Evolutionary conservation across 1,140 invertebrate species (phyloP).

Genomic region (Meloidogyne hapla): DNA sequence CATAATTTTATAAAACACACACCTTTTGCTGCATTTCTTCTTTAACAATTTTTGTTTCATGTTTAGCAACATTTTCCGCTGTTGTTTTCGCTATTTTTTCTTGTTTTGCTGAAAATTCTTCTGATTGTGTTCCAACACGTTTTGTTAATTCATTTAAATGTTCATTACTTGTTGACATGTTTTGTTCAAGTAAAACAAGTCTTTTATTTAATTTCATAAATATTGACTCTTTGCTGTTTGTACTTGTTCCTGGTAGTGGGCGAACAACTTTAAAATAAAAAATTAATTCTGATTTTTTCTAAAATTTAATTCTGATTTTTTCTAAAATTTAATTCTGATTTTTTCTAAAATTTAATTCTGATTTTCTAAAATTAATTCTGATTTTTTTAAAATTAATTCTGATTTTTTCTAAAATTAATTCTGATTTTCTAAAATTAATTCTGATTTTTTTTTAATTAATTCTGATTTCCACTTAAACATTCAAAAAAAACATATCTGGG

Average conservation of each 20-base stretch:
- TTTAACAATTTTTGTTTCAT: conserved; percentile 11
- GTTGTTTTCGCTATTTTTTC: conserved; percentile 5
- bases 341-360: too few relatives aligned
- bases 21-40: conserved; percentile 20
- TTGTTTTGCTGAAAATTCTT: background rate
- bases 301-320: too few relatives aligned
- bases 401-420: too few relatives aligned
- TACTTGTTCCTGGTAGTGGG: conserved; percentile 33
- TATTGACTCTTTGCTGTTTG: conserved; percentile 84
- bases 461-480: too few relatives aligned
- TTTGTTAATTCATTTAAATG: conserved; percentile 18
- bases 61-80: conserved; percentile 16
- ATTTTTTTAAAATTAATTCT: too few relatives aligned
- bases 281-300: background rate
- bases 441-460: too few relatives aligned
- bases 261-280: background rate
- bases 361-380: too few relatives aligned
- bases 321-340: too few relatives aligned
- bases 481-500: too few relatives aligned
- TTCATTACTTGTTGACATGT: conserved; percentile 90
- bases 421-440: too few relatives aligned
- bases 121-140: background rate
- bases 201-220: conserved; percentile 89
- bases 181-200: conserved; percentile 89
- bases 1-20: background rate